Evolutionary conservation across 1,140 invertebrate genomes (phyloP), one percentile per base, ranked within the genome.

Genomic region (Lepidurus packardi): DNA sequence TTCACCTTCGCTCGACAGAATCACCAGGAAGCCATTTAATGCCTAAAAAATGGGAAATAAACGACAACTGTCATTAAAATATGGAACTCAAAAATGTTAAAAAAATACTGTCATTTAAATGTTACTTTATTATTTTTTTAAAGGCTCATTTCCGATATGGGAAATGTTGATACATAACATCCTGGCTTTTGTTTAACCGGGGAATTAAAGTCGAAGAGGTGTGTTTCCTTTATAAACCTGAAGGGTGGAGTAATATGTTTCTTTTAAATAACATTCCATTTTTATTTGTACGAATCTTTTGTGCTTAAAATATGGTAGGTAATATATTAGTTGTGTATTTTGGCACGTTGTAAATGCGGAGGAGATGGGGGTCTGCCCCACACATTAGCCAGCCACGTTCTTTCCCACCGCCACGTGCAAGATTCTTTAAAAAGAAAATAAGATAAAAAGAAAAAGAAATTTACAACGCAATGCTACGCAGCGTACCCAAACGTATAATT

Each of bases 1-100:
- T 87, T 99, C 98, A 77, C 97, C 97, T 85, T 99, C 95, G 87
- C 96, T 98, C 77, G 95, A 98, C 77, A 99, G 89, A 84, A 99
- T 98, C 88, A 99, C 93, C 84, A 99, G 90, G 89, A 99, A 99
- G 81, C 97, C 98, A 88, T 98, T 99, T 84, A 99, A 89, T 81
- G 97, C 97, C 96, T 99, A 90, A 75, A 93, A 90, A 82, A 85
- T 73, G 75, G 79, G 79, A 76, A 42, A 78, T 76, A 74, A 79
- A 81, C 13, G 34, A 24, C 75, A 79, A 44, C n/a, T 10, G 76
- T 75, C 42, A 53, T 73, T 75, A 73, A 47, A 80, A 41, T 34
- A 34, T 34, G 34, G 34, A 34, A 34, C 34, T 34, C 34, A 34
- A 34, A 34, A 34, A 0, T 34, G 3, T 34, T 4, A 2, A 34